A percentile compares a stretch with the other conserved stretches of the same genome.
Evolutionary conservation across 1,140 invertebrate species (phyloP).

Genomic region (Cydia strobilella): DNA sequence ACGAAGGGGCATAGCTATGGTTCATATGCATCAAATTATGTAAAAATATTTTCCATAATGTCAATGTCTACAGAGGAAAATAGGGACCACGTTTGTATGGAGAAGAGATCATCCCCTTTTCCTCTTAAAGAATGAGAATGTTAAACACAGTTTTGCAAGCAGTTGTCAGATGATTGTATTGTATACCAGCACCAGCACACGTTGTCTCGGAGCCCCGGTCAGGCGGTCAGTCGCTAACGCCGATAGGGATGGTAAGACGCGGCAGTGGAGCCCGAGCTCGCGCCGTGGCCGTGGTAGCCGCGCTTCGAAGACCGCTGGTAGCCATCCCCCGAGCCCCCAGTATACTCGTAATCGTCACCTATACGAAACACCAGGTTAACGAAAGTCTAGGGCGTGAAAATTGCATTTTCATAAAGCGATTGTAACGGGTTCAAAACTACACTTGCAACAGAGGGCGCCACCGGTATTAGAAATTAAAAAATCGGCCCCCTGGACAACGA

Average conservation of each 20-base stretch:
- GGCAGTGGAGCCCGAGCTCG: constrained; percentile 59
- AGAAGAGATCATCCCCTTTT: no score
- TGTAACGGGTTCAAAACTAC: constrained; percentile 35
- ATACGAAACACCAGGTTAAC: constrained; percentile 42
- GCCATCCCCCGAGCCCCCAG: constrained; percentile 72
- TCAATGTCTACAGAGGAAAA: no score
- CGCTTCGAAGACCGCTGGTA: constrained; percentile 71
- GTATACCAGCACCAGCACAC: no score
- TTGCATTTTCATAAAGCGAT: constrained; percentile 19
- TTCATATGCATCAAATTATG: no score
- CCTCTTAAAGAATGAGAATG: neutral
- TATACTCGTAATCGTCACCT: constrained; percentile 77
- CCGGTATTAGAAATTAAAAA: neutral
- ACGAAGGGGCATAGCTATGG: no score
- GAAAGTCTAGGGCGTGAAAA: constrained; percentile 9
- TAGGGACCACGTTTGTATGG: no score
- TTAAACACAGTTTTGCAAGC: constrained; percentile 29
- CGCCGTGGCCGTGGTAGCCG: constrained; percentile 65
- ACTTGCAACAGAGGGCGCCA: neutral
- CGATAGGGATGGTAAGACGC: constrained; percentile 76
- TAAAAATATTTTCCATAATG: no score
- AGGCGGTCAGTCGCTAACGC: constrained; percentile 59
- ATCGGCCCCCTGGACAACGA: no score
- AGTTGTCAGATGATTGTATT: constrained; percentile 34
- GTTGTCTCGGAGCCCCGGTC: neutral